Evolutionary conservation across 2,113 vertebrate species (phyloP), one percentile per base, ranked within the genome.

Genomic region (Falco punctatus): DNA sequence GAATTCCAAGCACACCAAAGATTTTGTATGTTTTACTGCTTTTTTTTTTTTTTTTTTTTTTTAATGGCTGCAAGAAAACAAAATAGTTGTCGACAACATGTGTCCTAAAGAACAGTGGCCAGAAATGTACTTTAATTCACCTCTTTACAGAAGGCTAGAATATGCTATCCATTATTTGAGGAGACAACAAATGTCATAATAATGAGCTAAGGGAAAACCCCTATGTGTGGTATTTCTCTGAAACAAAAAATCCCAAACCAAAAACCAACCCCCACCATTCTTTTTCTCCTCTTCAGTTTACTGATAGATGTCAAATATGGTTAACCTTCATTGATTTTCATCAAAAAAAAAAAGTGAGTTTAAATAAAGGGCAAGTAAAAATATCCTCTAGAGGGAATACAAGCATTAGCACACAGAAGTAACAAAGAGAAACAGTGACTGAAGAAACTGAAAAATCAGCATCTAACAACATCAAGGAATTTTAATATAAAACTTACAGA

Each of bases 311-410:
- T 81, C 51, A 95, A 94, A 95, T 81, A 84, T 40, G 30, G 33
- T 84, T 84, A 92, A 69, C 27, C 52, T 86, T 49, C 70, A 95
- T 40, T 84, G 57, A 97, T 95, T 64, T 91, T 66, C 46, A 96
- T 64, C 23, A 61, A 61, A 82, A 96, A 95, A 89, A 72, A 89
- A 72, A 21, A 27, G 0, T 51, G 49, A 70, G 32, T 71, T 65
- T 54, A 81, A 75, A 86, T 42, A 92, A 91, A 90, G 14, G 44
- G 55, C 61, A 88, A 16, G 35, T 32, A 28, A 72, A 81, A 82
- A 66, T 48, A 64, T 59, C 8, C 30, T 57, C 17, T 38, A 58
- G 65, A 92, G 32, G 5, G 28, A 96, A 79, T 11, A 81, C 11
- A 84, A 85, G 32, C 18, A 35, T 74, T 65, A 73, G 13, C 17